Base-by-base conservation (phyloP, 2,797 vertebrate genomes). In the Sebastes diploproa region DNA sequence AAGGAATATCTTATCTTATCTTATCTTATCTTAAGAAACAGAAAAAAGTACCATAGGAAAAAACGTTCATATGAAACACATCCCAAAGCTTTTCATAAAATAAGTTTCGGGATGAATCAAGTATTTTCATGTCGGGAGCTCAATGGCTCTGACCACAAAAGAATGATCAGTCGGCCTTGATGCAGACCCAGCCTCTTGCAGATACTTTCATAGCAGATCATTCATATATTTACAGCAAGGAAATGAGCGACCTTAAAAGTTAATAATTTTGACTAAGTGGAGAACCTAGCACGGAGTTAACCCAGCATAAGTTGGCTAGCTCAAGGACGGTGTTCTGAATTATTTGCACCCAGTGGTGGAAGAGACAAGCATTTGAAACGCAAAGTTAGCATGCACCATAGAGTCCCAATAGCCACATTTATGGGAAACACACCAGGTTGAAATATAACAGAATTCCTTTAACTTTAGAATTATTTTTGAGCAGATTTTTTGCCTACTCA, bases 291-390 rank as follows among this genome's bases (percentile, higher is more conserved):
- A 20, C 7, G 46, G 18, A 50, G 46, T 18, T 23, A 23, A 23
- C 22, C 22, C 22, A 23, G 22, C 46, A 50, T 42, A 42, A 42
- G 38, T 42, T 42, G 38, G 38, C 38, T 16, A 16, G 13, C 38
- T 1, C 38, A 42, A 6, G 38, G 2, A 0, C 0, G 38, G 38
- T 42, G 38, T 42, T 42, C 0, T 42, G 38, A 42, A 42, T 13
- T 0, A 42, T 42, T 42, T 42, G 38, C 38, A 42, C 38, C 38
- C 13, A 42, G 5, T 16, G 38, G 38, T 14, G 5, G 38, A 42
- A 42, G 0, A 42, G 38, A 42, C 38, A 42, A 42, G 38, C 38
- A 42, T 42, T 42, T 42, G 38, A 42, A 42, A 42, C 13, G 13
- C 38, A 42, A 42, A 42, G 38, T 42, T 16, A 42, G 46, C 46